phyloP scores from a whole-genome alignment of 2,888 invertebrate species.

The Drosophila neotestacea region DNA sequence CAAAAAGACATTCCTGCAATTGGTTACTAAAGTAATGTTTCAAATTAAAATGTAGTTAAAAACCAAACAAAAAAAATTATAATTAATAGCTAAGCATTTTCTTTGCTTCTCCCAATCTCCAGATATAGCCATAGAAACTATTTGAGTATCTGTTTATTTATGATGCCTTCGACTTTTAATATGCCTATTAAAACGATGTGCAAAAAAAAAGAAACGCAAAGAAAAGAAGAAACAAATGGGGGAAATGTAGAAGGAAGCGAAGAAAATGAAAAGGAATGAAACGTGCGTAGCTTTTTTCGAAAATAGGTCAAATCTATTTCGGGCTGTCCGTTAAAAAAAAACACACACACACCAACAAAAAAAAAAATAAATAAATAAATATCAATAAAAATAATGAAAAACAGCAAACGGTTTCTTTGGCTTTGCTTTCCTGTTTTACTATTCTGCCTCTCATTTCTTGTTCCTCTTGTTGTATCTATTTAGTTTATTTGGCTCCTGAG shows the following conservation, averaged over 20 bases:
- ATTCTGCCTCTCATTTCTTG: neutral
- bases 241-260: constrained; percentile 14
- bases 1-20: neutral
- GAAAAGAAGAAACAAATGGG: constrained; percentile 14
- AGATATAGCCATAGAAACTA: constrained; percentile 5
- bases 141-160: constrained; percentile 32
- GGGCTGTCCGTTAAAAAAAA: constrained; percentile 44
- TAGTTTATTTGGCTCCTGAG: constrained; percentile 40
- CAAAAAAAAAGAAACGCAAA: constrained; percentile 3
- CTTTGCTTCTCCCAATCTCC: neutral
- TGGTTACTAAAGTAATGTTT: neutral
- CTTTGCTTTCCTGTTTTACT: constrained; percentile 35
- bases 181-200: constrained; percentile 48
- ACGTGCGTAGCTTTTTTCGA: constrained; percentile 59
- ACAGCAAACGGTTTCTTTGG: constrained; percentile 50
- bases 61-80: neutral
- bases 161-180: constrained; percentile 37
- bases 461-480: constrained; percentile 23
- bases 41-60: neutral
- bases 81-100: neutral
- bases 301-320: constrained; percentile 78
- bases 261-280: constrained; percentile 43
- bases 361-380: constrained; percentile 23
- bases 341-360: neutral
- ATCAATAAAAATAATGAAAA: constrained; percentile 53